Conservation (phyloP, 2,888 invertebrate species). For the Mythimna loreyi region DNA sequence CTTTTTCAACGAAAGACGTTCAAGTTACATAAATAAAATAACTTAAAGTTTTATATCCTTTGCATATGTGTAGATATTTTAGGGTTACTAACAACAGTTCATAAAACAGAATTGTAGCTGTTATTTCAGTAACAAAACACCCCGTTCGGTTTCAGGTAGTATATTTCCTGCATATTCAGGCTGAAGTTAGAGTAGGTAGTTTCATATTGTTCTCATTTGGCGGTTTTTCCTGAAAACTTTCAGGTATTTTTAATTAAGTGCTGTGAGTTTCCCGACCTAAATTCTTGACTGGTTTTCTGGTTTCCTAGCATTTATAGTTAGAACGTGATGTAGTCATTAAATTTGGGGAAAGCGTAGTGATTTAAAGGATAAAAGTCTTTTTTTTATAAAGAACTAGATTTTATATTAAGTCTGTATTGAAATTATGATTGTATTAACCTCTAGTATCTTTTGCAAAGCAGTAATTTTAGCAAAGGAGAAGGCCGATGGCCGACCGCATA, state of each 20-base stretch:
- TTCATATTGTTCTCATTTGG: constrained; percentile 38
- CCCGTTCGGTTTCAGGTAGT: neutral
- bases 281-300: neutral
- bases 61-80: too few relatives aligned
- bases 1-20: too few relatives aligned
- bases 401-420: too few relatives aligned
- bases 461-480: too few relatives aligned
- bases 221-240: constrained; percentile 29
- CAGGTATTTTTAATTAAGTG: constrained; percentile 55
- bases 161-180: constrained; percentile 12
- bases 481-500: too few relatives aligned
- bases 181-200: constrained; percentile 11
- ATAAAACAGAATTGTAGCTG: constrained; percentile 1
- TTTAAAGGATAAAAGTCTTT: too few relatives aligned
- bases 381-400: too few relatives aligned
- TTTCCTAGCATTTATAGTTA: neutral
- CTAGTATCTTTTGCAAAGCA: too few relatives aligned
- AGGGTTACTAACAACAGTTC: too few relatives aligned
- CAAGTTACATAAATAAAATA: too few relatives aligned
- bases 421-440: too few relatives aligned
- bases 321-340: neutral
- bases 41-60: too few relatives aligned
- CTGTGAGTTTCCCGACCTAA: neutral
- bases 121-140: constrained; percentile 1
- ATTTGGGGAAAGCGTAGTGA: neutral